Base-by-base conservation (phyloP, 2,888 invertebrate species). In the Troilus luridus region DNA sequence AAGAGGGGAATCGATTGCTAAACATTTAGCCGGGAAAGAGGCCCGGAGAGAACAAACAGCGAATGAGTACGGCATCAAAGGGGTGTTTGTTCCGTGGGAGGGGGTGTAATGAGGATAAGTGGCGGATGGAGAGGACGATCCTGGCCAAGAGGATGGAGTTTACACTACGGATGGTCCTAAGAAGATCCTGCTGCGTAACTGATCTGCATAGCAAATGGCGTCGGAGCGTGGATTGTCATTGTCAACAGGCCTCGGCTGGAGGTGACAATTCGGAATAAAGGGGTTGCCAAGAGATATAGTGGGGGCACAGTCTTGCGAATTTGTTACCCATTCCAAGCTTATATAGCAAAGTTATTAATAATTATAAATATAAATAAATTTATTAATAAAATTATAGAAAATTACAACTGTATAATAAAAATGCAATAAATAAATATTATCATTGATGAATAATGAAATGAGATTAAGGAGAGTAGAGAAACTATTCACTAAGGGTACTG, bases 201-300 rank as follows among this genome's bases (percentile, higher is more conserved):
- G 72, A 72, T 72, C 72, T 72, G 72, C 72, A 72, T 72, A 72
- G 72, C 72, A 72, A 72, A 72, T 72, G 72, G 72, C 14, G 72
- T 72, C 27, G 27, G 27, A 27, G 72, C 27, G 72, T 72, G 72
- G 72, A 72, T 27, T 67, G 67, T 72, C 72, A 72, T 27, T 72
- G 27, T 24, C 72, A 27, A 72, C 72, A 72, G n/a, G 72, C 72
- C 3, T 0, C 14, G 14, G 7, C 11, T 27, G 72, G 72, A 41
- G 7, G 72, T 72, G 72, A 72, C 72, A 27, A 27, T 72, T 27
- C 27, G 9, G 17, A 41, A 27, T 72, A 17, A 24, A 24, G 67
- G 24, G 14, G 62, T n/a, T n/a, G n/a, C n/a, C 62, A 5, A 7
- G 19, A 21, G 21, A 2, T n/a, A n/a, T n/a, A 19, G 64, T 19